Base-by-base conservation (phyloP, 2,113 vertebrate species). In the Chinchilla lanigera region DNA sequence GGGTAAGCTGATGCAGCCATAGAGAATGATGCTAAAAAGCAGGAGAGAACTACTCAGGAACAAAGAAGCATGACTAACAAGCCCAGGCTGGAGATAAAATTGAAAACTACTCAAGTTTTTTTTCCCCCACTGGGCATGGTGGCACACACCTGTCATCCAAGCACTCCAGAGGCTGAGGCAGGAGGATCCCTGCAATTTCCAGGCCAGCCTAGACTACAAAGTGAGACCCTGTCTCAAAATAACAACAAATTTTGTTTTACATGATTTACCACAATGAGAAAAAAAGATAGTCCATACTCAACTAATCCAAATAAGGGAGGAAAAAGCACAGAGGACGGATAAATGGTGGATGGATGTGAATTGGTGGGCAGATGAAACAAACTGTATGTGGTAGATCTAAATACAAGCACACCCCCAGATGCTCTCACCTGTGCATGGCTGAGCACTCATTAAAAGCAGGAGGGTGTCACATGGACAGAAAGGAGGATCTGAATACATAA, bases 11-110 rank as follows among this genome's bases (percentile, higher is more conserved):
- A 35, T 35, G 28, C 11, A 22, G 22, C 24, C 12, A 3, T 0
- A n/a, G 52, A 73, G 14, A 1, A 0, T 3, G 13, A 33, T 2
- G 11, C 4, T n/a, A 24, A 28, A 35, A 61, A 54, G 35, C 35
- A 16, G 11, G 1, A 17, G n/a, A 9, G 14, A 5, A 4, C 30
- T 8, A 4, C 24, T 11, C 7, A 58, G 2, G 5, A 10, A 19
- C 54, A 30, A 47, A 77, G 13, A 77, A 77, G 13, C 1, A 35
- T 20, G 26, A 30, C 38, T 16, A 7, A n/a, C 11, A 67, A 69
- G 35, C 13, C 63, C 24, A n/a, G 1, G 22, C 47, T 6, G 8
- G 19, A 54, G 41, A 20, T 3, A 17, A 54, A 9, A 56, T 54
- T 26, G 3, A 33, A 73, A 50, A 28, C 14, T 1, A 8, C 17